Conservation (phyloP, 2,797 vertebrate genomes). For the Brachyalestes nurse region DNA sequence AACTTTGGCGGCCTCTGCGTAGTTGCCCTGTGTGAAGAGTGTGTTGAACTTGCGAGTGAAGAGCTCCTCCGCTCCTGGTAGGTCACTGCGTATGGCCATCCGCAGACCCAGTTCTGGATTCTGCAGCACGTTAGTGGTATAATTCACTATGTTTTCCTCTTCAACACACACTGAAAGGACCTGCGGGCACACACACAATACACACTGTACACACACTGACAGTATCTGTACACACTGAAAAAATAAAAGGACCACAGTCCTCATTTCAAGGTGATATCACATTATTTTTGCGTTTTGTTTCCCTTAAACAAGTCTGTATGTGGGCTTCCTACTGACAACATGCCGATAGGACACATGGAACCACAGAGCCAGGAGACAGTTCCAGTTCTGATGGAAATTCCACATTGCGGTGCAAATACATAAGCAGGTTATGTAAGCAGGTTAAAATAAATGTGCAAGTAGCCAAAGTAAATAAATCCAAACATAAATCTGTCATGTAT, state of each 20-base stretch:
- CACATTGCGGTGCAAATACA: not conserved
- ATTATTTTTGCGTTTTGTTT: not conserved
- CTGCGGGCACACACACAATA: conserved; percentile 64
- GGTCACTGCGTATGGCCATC: conserved; percentile 89
- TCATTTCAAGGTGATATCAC: too few relatives aligned
- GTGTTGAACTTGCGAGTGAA: conserved; percentile 91
- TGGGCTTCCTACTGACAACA: not conserved
- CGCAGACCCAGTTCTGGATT: conserved; percentile 91
- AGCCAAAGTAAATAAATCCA: not conserved
- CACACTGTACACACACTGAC: conserved; percentile 10
- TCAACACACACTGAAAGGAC: conserved; percentile 94
- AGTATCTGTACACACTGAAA: conserved; percentile 1
- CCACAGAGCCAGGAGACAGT: not conserved
- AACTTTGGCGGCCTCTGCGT: conserved; percentile 89
- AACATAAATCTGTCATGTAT: not conserved
- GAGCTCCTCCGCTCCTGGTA: conserved; percentile 91
- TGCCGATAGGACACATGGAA: not conserved
- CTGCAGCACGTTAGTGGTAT: conserved; percentile 88
- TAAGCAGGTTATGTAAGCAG: not conserved
- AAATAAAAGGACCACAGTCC: not conserved
- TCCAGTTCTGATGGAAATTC: not conserved
- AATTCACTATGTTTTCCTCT: conserved; percentile 94
- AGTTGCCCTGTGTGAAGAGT: conserved; percentile 89
- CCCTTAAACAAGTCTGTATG: not conserved
- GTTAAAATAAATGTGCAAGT: not conserved